Evolutionary conservation across 2,113 vertebrate genomes (phyloP).

Genomic region (Pycnonotus jocosus): DNA sequence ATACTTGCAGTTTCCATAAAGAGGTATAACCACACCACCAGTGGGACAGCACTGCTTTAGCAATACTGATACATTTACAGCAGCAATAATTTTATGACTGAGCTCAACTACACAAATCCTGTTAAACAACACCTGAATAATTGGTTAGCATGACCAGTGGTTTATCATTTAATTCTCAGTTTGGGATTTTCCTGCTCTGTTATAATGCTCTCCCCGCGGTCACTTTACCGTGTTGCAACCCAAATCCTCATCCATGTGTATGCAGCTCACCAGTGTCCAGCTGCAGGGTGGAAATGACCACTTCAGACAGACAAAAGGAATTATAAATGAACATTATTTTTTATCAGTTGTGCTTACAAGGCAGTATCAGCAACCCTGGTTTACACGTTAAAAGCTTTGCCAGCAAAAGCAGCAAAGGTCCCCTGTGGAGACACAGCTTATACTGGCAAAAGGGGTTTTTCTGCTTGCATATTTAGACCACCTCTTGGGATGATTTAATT

Average conservation of each 20-base stretch:
- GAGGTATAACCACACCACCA: not conserved
- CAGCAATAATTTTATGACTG: not conserved
- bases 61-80: not conserved
- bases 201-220: not conserved
- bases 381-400: conserved; percentile 20
- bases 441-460: conserved; percentile 26
- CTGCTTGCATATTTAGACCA: conserved; percentile 30
- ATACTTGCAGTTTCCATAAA: not conserved
- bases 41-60: not conserved
- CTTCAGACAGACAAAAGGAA: not conserved
- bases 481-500: conserved; percentile 38
- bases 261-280: not conserved
- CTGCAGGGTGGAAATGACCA: not conserved
- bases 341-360: conserved; percentile 48
- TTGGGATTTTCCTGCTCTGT: not conserved
- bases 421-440: conserved; percentile 29
- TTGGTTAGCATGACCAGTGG: not conserved
- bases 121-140: not conserved
- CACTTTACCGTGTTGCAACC: not conserved
- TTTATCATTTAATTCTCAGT: not conserved
- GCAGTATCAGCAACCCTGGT: not conserved
- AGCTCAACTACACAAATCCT: not conserved
- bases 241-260: not conserved
- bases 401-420: conserved; percentile 27
- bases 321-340: not conserved